These are phyloP conservation scores for Troides helena DNA, from an alignment of 2,888 invertebrate species.

Conservation along the genomic window DNA sequence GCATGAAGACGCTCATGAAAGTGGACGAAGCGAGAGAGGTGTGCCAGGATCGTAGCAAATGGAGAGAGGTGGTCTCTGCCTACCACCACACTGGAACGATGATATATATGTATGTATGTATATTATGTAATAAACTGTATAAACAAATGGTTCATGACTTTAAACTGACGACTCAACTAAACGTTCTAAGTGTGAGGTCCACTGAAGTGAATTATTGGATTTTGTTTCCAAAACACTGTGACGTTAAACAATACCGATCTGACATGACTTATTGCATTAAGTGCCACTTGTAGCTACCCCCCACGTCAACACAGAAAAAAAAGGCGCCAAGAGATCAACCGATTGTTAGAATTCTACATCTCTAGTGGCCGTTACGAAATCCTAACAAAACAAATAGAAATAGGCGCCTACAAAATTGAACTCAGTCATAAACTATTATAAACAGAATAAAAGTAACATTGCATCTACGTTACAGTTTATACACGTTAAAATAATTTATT, in stretches of 20 bases:
- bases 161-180: conserved; percentile 55
- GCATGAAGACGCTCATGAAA: no score
- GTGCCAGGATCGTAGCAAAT: no score
- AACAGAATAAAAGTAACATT: not conserved
- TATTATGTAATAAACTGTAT: no score
- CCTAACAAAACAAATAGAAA: conserved; percentile 69
- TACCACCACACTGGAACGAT: no score
- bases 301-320: conserved; percentile 61
- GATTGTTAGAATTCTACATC: conserved; percentile 55
- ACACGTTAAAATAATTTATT: not conserved
- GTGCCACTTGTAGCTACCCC: conserved; percentile 69
- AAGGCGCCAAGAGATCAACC: conserved; percentile 49
- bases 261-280: conserved; percentile 68
- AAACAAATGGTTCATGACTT: not conserved
- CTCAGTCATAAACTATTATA: not conserved
- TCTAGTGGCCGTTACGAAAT: conserved; percentile 48
- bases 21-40: no score
- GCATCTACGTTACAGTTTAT: not conserved
- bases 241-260: conserved; percentile 66
- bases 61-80: no score
- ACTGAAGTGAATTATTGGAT: conserved; percentile 65
- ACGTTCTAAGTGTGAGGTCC: conserved; percentile 72
- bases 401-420: conserved; percentile 43
- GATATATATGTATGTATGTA: no score
- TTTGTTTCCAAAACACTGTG: conserved; percentile 75